phyloP scores from a whole-genome alignment of 2,113 vertebrate genomes.

The Equus przewalskii region DNA sequence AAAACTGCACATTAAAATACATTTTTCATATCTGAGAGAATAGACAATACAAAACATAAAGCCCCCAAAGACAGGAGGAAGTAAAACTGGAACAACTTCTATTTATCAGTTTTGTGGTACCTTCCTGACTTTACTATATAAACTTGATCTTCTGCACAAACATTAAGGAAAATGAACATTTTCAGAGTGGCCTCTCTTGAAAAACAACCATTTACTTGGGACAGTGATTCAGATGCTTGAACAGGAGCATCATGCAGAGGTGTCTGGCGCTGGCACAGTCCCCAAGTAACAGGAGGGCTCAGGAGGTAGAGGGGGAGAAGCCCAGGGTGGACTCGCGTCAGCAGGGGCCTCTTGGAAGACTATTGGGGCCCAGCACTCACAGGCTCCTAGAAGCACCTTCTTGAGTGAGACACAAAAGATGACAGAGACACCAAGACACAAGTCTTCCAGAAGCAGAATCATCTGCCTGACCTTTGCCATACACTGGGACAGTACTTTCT shows the following conservation, averaged over 20 bases:
- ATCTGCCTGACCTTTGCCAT: rapidly evolving
- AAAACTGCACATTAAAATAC: conserved; percentile 45
- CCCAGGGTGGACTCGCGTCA: not conserved
- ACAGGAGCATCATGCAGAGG: not conserved
- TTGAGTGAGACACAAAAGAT: not conserved
- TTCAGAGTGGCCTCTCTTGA: not conserved
- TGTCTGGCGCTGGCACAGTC: rapidly evolving
- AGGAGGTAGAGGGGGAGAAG: not conserved
- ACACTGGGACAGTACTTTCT: not conserved
- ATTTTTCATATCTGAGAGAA: conserved; percentile 56
- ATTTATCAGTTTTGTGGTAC: no score
- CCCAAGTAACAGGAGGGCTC: not conserved
- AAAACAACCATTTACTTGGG: not conserved
- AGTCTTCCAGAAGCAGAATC: not conserved
- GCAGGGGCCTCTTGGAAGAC: not conserved
- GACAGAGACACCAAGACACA: not conserved
- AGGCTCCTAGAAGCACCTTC: not conserved
- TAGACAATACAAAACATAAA: not conserved
- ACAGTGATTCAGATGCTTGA: not conserved
- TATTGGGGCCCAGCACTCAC: rapidly evolving
- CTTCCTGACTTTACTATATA: not conserved
- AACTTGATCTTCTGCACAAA: not conserved
- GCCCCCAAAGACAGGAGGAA: not conserved
- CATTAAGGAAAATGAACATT: rapidly evolving
- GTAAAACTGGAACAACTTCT: not conserved